Base-by-base conservation (phyloP, 2,888 invertebrate genomes). In the Clostera curtula region DNA sequence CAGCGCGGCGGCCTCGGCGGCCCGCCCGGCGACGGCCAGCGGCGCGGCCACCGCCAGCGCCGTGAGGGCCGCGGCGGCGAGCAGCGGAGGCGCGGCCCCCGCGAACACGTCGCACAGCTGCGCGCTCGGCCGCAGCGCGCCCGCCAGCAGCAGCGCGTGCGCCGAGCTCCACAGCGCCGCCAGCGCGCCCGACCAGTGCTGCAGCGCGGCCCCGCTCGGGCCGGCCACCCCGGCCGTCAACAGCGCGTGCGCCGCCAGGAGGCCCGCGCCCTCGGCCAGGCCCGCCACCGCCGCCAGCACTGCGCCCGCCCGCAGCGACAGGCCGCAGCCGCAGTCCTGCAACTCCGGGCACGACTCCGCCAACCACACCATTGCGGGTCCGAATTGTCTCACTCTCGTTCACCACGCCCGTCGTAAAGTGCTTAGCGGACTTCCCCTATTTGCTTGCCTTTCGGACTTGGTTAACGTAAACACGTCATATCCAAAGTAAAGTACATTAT, bases 31-130 rank as follows among this genome's bases (percentile, higher is more conserved):
- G 5, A 40, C 21, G 22, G 25, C 21, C 4, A 19, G 16, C n/a
- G 30, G 24, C 9, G 37, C 20, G 8, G 30, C 10, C 3, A 36
- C 14, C 12, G 24, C 27, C 8, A 34, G 22, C 24, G 27, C 32
- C 5, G 42, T 40, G 12, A 26, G 27, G 18, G 29, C 14, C 17
- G 27, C n/a, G 10, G 30, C 34, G 24, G 25, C 8, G 36, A 47
- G 40, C 31, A 43, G 41, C 20, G 29, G 20, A 17, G 44, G 25
- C 49, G 48, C 38, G 19, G 44, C 41, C 63, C 65, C 66, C 25
- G 58, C 46, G 47, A 60, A 62, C 27, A 63, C 36, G 40, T 60
- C 65, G 44, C 57, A 56, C 24, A 63, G 48, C 9, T 49, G 33
- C 31, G 51, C 53, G 37, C 51, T 58, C 25, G 29, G 23, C 14